Base-by-base conservation (phyloP, 2,888 invertebrate species). In the Calameuta pallipes region DNA sequence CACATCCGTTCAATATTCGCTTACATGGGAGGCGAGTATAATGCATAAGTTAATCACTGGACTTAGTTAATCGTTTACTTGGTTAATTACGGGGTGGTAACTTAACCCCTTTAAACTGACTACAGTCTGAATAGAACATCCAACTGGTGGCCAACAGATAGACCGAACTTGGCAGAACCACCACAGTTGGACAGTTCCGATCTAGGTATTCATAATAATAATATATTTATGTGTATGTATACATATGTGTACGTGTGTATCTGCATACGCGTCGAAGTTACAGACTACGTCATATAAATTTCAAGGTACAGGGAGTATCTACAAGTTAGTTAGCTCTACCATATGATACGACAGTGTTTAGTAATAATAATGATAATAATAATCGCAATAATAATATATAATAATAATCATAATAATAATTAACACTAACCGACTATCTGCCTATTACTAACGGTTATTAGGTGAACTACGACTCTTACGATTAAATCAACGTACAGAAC, bases 251-350 rank as follows among this genome's bases (percentile, higher is more conserved):
- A 75, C 81, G 76, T 78, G 71, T 74, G 75, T 81, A 80, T 79
- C 34, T 82, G 78, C 83, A 76, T 85, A 84, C 82, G 82, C 74
- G 11, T 78, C 76, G 78, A 82, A 83, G 80, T 86, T 87, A 86
- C 80, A 78, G 75, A 75, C 85, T 89, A 87, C 85, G 77, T 88
- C 87, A 89, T 90, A 90, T 84, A 89, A 89, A 89, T 89, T 88
- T 89, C 85, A 89, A 90, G 89, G 90, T 90, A 89, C 90, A 87
- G 88, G 88, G 89, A 89, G 89, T 90, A 90, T 90, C 90, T 90
- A 90, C 89, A 83, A 84, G 84, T 82, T 82, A 78, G 74, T 79
- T 76, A 81, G 79, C 70, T 81, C 85, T 86, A 88, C 83, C 84
- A 84, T 85, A 81, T 84, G 83, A 80, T 80, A 84, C 79, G 82